phyloP scores from a whole-genome alignment of 2,113 vertebrate species.

The Sceloporus undulatus region DNA sequence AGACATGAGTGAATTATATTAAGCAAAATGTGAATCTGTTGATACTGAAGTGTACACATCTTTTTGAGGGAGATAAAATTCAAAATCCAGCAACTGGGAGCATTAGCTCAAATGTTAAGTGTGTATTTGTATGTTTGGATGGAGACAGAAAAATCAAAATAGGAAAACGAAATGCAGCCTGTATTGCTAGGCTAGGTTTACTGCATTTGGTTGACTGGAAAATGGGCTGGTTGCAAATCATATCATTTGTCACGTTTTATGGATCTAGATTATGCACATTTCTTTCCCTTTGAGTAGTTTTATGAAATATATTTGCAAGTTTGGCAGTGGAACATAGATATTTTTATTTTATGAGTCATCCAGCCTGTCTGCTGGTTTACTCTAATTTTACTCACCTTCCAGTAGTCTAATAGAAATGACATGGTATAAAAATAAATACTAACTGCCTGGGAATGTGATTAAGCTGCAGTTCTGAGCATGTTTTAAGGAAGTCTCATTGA shows the following conservation, averaged over 20 bases:
- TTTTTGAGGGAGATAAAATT: not conserved
- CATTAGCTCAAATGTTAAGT: not conserved
- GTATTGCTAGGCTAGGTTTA: slow-evolving; percentile 1
- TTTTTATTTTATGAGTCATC: slow-evolving; percentile 23
- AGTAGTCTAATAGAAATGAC: slow-evolving; percentile 8
- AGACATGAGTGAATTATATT: not conserved
- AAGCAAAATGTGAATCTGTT: not conserved
- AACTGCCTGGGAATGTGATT: not conserved
- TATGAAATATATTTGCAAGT: slow-evolving; percentile 5
- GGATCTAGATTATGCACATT: slow-evolving; percentile 1
- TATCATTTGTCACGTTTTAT: slow-evolving; percentile 9
- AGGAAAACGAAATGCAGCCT: slow-evolving; percentile 12
- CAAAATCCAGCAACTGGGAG: slow-evolving; percentile 1
- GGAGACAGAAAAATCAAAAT: slow-evolving; percentile 16
- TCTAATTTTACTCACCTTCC: not conserved
- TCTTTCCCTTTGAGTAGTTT: slow-evolving; percentile 1
- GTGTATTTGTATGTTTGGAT: not conserved
- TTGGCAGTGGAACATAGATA: slow-evolving; percentile 11
- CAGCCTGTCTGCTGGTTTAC: not conserved
- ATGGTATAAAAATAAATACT: slow-evolving; percentile 20
- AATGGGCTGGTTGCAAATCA: slow-evolving; percentile 18
- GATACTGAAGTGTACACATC: not conserved
- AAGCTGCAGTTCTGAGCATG: not conserved
- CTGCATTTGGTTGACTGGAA: slow-evolving; percentile 19
- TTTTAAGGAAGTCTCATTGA: not conserved